These are phyloP conservation scores for Unio pictorum DNA, from an alignment of 2,888 invertebrate genomes.

Conservation along the genomic window DNA sequence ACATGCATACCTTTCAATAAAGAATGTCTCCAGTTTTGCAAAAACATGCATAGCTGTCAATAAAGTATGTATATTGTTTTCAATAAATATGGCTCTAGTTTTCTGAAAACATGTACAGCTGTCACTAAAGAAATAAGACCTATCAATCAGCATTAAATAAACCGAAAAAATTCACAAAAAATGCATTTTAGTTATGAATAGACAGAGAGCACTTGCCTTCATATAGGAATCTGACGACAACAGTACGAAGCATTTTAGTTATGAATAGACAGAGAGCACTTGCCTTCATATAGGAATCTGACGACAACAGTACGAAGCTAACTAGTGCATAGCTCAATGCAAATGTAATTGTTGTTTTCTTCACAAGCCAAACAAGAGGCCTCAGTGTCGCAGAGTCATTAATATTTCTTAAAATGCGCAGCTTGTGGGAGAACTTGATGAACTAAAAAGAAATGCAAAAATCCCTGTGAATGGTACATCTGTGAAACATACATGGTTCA, in stretches of 20 bases:
- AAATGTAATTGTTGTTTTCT: slow-evolving; percentile 53
- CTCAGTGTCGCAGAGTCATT: slow-evolving; percentile 13
- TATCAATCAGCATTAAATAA: no score
- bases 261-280: slow-evolving; percentile 17
- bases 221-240: slow-evolving; percentile 50
- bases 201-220: slow-evolving; percentile 42
- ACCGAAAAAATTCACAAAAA: no score
- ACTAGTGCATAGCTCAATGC: slow-evolving; percentile 64
- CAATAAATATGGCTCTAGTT: no score
- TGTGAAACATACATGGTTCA: no score
- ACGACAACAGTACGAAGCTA: slow-evolving; percentile 61
- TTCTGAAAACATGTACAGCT: no score
- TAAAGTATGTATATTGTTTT: no score
- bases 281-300: slow-evolving; percentile 50
- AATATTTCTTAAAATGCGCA: slow-evolving; percentile 15
- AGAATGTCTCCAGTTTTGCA: no score
- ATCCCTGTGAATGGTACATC: background rate
- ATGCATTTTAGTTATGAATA: no score
- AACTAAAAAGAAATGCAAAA: slow-evolving; percentile 32
- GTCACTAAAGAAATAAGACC: no score
- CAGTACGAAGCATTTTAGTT: slow-evolving; percentile 51
- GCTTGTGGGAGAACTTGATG: slow-evolving; percentile 17
- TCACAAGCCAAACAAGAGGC: slow-evolving; percentile 46
- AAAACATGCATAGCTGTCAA: no score
- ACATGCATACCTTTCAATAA: no score